phyloP scores from a whole-genome alignment of 2,888 invertebrate genomes.

The Acleris laterana region DNA sequence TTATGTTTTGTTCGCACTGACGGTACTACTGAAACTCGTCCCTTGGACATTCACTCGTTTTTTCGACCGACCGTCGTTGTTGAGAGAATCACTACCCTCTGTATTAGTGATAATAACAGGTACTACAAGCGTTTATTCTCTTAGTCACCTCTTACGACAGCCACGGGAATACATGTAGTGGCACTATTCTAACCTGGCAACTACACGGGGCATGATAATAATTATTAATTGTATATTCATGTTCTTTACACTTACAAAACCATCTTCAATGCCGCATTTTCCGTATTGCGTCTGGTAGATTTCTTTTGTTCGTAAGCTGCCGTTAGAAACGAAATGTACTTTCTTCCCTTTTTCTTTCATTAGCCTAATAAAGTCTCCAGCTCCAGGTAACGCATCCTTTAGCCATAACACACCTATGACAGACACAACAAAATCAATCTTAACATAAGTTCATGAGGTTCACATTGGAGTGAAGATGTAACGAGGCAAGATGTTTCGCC shows the following conservation, averaged over 20 bases:
- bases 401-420: constrained; percentile 82
- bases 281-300: constrained; percentile 61
- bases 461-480: neutral
- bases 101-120: too few relatives aligned
- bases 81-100: too few relatives aligned
- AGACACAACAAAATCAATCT: neutral
- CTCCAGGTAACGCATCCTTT: constrained; percentile 62
- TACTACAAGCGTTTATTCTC: too few relatives aligned
- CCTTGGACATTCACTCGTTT: too few relatives aligned
- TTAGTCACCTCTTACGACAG: too few relatives aligned
- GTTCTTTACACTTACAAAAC: constrained; percentile 59
- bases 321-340: constrained; percentile 80
- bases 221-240: neutral
- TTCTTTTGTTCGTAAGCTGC: constrained; percentile 68
- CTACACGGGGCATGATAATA: too few relatives aligned
- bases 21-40: too few relatives aligned
- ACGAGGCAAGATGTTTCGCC: too few relatives aligned
- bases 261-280: constrained; percentile 63
- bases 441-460: neutral
- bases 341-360: constrained; percentile 78
- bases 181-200: too few relatives aligned
- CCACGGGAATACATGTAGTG: too few relatives aligned
- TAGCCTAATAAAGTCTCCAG: constrained; percentile 69
- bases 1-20: too few relatives aligned
- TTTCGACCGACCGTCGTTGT: too few relatives aligned